Base-by-base conservation (phyloP, 1,140 invertebrate genomes). In the Leptopilina boulardi region DNA sequence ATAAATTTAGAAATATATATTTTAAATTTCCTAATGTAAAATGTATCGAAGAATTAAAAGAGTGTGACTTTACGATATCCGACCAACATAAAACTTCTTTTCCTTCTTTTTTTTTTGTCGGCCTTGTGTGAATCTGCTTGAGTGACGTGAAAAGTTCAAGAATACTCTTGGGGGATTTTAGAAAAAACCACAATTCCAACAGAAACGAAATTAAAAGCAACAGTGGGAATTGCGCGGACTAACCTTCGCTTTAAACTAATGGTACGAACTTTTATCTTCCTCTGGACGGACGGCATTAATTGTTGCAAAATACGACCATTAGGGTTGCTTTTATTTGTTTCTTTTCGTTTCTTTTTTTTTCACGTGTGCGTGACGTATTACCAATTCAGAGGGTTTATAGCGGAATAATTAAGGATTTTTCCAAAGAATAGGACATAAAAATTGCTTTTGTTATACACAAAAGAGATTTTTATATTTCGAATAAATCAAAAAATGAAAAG, bases 241-340 rank as follows among this genome's bases (percentile, higher is more conserved):
- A 66, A 34, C 59, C 59, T 66, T 30, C 26, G 59, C 13, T 66
- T 66, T 66, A 66, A 66, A 66, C 23, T 66, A 66, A 66, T 66
- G 59, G 59, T 66, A 23, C 4, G 26, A 66, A 66, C 23, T 66
- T 66, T 66, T 66, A 66, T 66, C 59, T 66, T 66, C 3, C 59
- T 66, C 26, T 26, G 59, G 23, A 66, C 59, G 26, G 42, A 10
- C 23, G 21, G 23, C 71, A 77, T 73, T 77, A 77, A 77, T 77
- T 77, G 56, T 30, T 70, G 59, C 41, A 59, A 77, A 77, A 77
- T 77, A 77, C 54, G 47, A 42, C 42, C 42, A 66, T 66, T 66
- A 66, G 26, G 59, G 59, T 66, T 34, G 26, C 11, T 66, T 66
- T 30, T 66, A 30, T 66, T 66, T 66, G 47, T 34, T 66, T 59